Conservation (phyloP, 2,113 vertebrate genomes). For the Rafetus swinhoei region DNA sequence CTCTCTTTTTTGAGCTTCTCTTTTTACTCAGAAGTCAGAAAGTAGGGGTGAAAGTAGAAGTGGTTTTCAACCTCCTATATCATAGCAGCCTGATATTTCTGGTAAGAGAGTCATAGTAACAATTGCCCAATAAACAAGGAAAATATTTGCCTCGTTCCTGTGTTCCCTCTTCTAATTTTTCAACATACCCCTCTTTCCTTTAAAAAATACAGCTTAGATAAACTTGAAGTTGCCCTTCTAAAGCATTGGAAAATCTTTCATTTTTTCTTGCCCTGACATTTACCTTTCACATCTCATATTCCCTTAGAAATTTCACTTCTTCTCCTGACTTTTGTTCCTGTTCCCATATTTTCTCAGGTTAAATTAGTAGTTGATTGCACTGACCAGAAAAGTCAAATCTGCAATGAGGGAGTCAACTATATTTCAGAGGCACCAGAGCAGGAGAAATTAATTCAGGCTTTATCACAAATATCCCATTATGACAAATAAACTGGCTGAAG, state of each 20-base stretch:
- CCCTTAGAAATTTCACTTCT: too few relatives aligned
- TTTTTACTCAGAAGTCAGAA: not conserved
- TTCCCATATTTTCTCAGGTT: not conserved
- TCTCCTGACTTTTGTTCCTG: not conserved
- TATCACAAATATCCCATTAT: not conserved
- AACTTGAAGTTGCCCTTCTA: not conserved
- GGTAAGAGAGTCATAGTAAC: not conserved
- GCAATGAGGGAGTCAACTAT: not conserved
- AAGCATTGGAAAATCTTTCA: not conserved
- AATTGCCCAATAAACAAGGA: not conserved
- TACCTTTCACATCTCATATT: not conserved
- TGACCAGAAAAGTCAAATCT: not conserved
- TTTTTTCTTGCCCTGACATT: not conserved
- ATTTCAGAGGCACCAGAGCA: not conserved
- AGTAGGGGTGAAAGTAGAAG: not conserved
- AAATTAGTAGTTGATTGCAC: not conserved
- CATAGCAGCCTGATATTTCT: not conserved
- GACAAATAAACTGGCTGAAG: too few relatives aligned
- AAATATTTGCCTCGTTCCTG: too few relatives aligned
- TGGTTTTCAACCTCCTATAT: not conserved
- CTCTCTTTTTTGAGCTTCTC: not conserved
- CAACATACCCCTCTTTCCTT: not conserved
- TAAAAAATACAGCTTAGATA: not conserved
- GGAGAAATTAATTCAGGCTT: not conserved
- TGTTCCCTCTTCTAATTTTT: not conserved